phyloP scores from a whole-genome alignment of 2,113 vertebrate genomes.

The Sinocyclocheilus anshuiensis region DNA sequence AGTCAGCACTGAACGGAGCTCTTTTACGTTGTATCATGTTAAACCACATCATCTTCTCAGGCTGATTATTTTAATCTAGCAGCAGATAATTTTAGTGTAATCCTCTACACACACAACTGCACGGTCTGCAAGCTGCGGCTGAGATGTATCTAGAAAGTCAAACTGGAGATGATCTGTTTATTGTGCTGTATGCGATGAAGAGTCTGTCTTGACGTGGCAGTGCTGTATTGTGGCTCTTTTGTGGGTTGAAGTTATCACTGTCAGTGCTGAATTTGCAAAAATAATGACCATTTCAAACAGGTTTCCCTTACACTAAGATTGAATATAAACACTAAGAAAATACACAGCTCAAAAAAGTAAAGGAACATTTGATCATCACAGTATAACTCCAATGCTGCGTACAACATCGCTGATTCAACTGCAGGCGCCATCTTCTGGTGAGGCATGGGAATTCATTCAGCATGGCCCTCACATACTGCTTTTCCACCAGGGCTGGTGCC shows the following conservation, averaged over 20 bases:
- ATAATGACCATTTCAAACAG: too few relatives aligned
- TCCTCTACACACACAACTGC: not conserved
- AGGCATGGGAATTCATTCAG: too few relatives aligned
- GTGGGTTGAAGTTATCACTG: not conserved
- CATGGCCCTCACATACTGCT: too few relatives aligned
- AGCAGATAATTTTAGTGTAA: conserved; percentile 1
- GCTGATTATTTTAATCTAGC: conserved; percentile 25
- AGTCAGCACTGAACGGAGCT: not conserved
- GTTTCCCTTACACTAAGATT: too few relatives aligned
- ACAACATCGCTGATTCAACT: too few relatives aligned
- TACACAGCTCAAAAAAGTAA: too few relatives aligned
- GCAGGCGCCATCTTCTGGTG: too few relatives aligned
- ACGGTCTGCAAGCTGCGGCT: not conserved
- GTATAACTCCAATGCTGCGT: too few relatives aligned
- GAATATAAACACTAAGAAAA: too few relatives aligned
- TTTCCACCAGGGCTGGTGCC: too few relatives aligned
- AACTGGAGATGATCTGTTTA: conserved; percentile 25
- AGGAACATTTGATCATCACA: too few relatives aligned
- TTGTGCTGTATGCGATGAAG: not conserved
- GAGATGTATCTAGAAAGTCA: conserved; percentile 2
- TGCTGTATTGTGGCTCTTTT: not conserved
- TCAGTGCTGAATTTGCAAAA: too few relatives aligned
- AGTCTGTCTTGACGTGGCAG: conserved; percentile 28
- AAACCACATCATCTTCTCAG: not conserved
- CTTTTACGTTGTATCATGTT: conserved; percentile 3